Evolutionary conservation across 2,888 invertebrate species (phyloP), one percentile per base, ranked within the genome.

Genomic region (Trissolcus japonicus): DNA sequence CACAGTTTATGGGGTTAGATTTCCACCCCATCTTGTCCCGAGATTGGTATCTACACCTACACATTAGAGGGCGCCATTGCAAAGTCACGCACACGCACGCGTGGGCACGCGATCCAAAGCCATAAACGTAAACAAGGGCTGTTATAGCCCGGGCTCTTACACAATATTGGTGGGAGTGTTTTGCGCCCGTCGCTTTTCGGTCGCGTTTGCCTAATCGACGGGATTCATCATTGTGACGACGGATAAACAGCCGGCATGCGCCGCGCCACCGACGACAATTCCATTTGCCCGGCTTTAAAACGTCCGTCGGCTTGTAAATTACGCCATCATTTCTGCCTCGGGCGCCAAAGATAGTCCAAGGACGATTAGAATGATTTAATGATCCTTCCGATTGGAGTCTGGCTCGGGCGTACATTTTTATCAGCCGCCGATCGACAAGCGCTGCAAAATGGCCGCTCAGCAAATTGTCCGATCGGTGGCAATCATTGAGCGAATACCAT

Each of bases 91-190:
- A 75, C 55, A 76, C 61, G 46, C 61, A 60, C 50, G 29, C 53
- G 21, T 48, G 71, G 80, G 79, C 86, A 85, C 84, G 85, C 83
- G 86, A 85, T 87, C 85, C 82, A 81, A 83, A 85, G 85, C 85
- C 82, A 85, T 88, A 87, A 88, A 87, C 86, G 85, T 87, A 88
- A 88, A 88, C 87, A 87, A 88, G 88, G 87, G 85, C 84, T 84
- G 85, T 87, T 87, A 83, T 83, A 80, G 75, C 84, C 80, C 79
- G 77, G 82, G 82, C 84, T 85, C 86, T 86, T 84, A 83, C 86
- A 86, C 86, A 35, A 35, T 35, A 83, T 82, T 82, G 80, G 83
- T 84, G 83, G 86, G 84, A 86, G 86, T 86, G 86, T 88, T 87
- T 86, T 85, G 84, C 85, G 83, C 85, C 84, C 85, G 80, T 67